Conservation (phyloP, 2,113 vertebrate species). For the Larimichthys crocea region DNA sequence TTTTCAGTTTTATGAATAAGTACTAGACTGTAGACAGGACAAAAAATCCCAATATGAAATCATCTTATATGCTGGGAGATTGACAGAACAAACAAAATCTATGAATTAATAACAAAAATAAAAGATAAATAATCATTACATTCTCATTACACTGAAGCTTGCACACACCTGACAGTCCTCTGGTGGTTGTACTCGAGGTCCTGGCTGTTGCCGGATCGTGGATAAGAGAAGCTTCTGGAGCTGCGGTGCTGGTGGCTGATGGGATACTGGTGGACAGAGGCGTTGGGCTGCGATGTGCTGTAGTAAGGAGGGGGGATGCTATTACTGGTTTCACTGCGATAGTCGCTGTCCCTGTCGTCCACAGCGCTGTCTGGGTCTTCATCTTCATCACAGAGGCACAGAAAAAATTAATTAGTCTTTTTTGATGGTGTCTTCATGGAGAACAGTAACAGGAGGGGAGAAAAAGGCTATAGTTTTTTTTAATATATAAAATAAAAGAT, state of each 20-base stretch:
- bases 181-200: conserved; percentile 90
- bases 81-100: background rate
- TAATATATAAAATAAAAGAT: background rate
- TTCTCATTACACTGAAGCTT: conserved; percentile 1
- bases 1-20: background rate
- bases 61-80: background rate
- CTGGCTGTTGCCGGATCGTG: conserved; percentile 84
- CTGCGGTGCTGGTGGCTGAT: conserved; percentile 90
- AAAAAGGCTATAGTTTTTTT: background rate
- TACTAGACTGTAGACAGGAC: background rate
- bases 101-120: background rate
- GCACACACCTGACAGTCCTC: conserved; percentile 88
- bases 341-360: conserved; percentile 97
- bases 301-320: conserved; percentile 96
- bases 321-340: conserved; percentile 98
- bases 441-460: background rate
- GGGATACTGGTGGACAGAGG: conserved; percentile 96
- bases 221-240: conserved; percentile 88
- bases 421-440: background rate
- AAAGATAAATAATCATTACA: background rate
- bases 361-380: conserved; percentile 96
- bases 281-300: conserved; percentile 96
- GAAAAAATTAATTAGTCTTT: background rate
- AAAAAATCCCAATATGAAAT: background rate
- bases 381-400: conserved; percentile 71